Evolutionary conservation across 2,797 vertebrate genomes (phyloP).

Genomic region (Benthosema pterotum): DNA sequence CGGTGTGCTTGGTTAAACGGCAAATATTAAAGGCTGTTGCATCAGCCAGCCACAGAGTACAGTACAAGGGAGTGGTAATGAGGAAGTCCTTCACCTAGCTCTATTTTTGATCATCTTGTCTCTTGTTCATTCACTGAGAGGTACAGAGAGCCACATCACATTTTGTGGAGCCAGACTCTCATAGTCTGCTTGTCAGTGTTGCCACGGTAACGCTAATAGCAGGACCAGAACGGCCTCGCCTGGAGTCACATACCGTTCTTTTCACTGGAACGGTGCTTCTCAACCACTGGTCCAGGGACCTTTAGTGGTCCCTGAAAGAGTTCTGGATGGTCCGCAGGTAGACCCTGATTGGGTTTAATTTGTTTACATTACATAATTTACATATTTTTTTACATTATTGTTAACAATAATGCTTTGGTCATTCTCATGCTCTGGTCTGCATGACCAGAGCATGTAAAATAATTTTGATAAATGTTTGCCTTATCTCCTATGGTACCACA

Average conservation of each 20-base stretch:
- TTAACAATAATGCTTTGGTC: too few relatives aligned
- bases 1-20: slow-evolving; percentile 28
- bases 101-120: too few relatives aligned
- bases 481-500: too few relatives aligned
- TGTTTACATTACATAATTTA: too few relatives aligned
- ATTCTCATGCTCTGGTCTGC: too few relatives aligned
- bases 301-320: too few relatives aligned
- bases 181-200: slow-evolving; percentile 29
- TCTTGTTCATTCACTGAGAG: slow-evolving; percentile 43
- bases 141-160: slow-evolving; percentile 37
- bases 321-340: too few relatives aligned
- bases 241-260: slow-evolving; percentile 14
- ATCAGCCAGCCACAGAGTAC: slow-evolving; percentile 6
- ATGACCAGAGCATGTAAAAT: too few relatives aligned
- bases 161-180: slow-evolving; percentile 25
- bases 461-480: too few relatives aligned
- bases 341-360: too few relatives aligned
- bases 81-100: slow-evolving; percentile 15
- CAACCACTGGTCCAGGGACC: too few relatives aligned
- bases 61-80: slow-evolving; percentile 9
- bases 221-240: slow-evolving; percentile 34
- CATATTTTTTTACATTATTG: too few relatives aligned
- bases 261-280: not conserved
- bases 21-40: slow-evolving; percentile 22
- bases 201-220: slow-evolving; percentile 54